Conservation (phyloP, 1,140 invertebrate genomes). For the Formica exsecta region DNA sequence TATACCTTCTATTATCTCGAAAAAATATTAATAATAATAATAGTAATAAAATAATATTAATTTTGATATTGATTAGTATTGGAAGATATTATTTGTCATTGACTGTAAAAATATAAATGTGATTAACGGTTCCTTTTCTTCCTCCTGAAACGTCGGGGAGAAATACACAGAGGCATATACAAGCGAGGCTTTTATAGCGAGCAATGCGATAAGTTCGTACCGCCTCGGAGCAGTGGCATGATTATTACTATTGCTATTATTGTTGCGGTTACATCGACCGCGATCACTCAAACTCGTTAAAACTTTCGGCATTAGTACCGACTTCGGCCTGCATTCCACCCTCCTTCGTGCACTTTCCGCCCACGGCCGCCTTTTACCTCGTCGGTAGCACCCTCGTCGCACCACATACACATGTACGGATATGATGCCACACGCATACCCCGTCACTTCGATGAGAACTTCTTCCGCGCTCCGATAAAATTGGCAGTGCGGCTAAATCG, state of each 20-base stretch:
- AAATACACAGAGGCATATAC: slow-evolving; percentile 6
- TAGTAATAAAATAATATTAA: neutral
- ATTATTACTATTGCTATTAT: slow-evolving; percentile 84
- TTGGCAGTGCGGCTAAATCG: slow-evolving; percentile 8
- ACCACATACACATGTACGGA: slow-evolving; percentile 1
- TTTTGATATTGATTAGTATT: slow-evolving; percentile 9
- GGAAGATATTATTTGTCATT: neutral
- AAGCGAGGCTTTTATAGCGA: slow-evolving; percentile 48
- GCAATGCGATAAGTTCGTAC: slow-evolving; percentile 81
- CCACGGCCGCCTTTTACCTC: slow-evolving; percentile 63
- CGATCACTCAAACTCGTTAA: slow-evolving; percentile 86
- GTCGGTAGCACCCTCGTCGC: slow-evolving; percentile 12
- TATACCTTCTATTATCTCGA: neutral
- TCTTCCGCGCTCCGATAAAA: slow-evolving; percentile 37
- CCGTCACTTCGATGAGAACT: slow-evolving; percentile 60
- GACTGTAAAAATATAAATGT: neutral
- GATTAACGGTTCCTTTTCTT: slow-evolving; percentile 40
- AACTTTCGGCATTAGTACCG: slow-evolving; percentile 85
- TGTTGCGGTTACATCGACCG: slow-evolving; percentile 85
- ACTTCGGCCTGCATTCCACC: slow-evolving; percentile 81
- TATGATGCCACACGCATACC: neutral
- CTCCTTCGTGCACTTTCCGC: slow-evolving; percentile 78
- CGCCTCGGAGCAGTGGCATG: slow-evolving; percentile 74
- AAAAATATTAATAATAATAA: neutral
- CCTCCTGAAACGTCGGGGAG: slow-evolving; percentile 13